phyloP scores from a whole-genome alignment of 2,113 vertebrate genomes.

The Miniopterus natalensis region DNA sequence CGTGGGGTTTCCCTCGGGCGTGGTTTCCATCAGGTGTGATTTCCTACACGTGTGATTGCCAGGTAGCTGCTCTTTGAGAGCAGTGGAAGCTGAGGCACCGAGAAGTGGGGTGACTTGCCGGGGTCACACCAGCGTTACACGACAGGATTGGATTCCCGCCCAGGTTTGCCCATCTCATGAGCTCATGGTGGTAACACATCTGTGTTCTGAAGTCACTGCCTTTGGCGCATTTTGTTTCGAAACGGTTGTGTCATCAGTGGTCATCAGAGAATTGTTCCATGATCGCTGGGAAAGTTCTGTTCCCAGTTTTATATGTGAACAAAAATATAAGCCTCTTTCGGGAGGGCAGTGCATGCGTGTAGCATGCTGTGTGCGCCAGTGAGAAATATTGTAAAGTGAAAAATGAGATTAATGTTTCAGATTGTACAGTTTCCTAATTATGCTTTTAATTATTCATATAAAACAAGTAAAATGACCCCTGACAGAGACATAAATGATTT shows the following conservation, averaged over 20 bases:
- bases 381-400: slow-evolving; percentile 88
- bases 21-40: not conserved
- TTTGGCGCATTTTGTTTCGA: not conserved
- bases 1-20: not conserved
- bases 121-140: too few relatives aligned
- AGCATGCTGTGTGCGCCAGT: slow-evolving; percentile 38
- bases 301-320: not conserved
- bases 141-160: not conserved
- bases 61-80: not conserved
- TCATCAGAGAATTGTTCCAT: slow-evolving; percentile 14
- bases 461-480: slow-evolving; percentile 95
- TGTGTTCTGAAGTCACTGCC: fast-evolving
- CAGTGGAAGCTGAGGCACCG: not conserved
- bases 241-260: not conserved
- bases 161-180: not conserved
- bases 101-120: not conserved
- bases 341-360: not conserved
- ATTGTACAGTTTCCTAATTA: slow-evolving; percentile 90
- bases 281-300: not conserved
- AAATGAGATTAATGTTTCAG: slow-evolving; percentile 91
- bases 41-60: not conserved
- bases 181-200: fast-evolving
- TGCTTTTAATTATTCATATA: slow-evolving; percentile 94
- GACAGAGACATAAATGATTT: slow-evolving; percentile 93
- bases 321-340: not conserved